These are phyloP conservation scores for Linepithema humile DNA, from an alignment of 1,140 invertebrate species.

Conservation along the genomic window DNA sequence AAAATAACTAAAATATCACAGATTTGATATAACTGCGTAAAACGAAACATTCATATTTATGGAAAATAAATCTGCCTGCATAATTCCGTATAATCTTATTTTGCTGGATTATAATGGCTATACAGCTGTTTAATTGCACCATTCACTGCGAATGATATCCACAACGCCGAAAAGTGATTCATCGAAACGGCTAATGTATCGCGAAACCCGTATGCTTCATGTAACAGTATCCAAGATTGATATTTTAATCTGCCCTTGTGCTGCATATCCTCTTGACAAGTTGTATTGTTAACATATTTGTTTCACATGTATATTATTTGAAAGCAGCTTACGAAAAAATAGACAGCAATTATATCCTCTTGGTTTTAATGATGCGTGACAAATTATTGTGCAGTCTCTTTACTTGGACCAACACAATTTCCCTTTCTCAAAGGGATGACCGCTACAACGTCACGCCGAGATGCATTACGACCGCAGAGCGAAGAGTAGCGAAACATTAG, in stretches of 20 bases:
- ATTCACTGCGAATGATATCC: background rate
- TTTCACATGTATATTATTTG: too few relatives aligned
- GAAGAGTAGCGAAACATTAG: background rate
- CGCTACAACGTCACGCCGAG: background rate
- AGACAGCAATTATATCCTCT: background rate
- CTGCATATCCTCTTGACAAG: too few relatives aligned
- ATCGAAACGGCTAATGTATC: background rate
- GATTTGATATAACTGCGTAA: background rate
- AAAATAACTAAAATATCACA: slow-evolving; percentile 1
- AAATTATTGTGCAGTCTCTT: background rate
- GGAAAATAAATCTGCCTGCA: slow-evolving; percentile 13
- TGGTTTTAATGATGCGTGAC: background rate
- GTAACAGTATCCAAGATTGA: background rate
- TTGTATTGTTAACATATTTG: too few relatives aligned
- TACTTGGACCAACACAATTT: background rate
- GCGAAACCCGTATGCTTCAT: background rate
- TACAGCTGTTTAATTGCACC: background rate
- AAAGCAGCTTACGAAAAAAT: too few relatives aligned
- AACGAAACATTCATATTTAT: background rate
- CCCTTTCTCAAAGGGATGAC: background rate
- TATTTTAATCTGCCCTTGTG: background rate
- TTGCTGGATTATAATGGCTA: background rate
- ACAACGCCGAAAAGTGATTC: background rate
- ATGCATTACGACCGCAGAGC: background rate
- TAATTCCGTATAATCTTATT: slow-evolving; percentile 17